Evolutionary conservation across 1,140 invertebrate genomes (phyloP).

Genomic region (Zaprionus camerounensis): DNA sequence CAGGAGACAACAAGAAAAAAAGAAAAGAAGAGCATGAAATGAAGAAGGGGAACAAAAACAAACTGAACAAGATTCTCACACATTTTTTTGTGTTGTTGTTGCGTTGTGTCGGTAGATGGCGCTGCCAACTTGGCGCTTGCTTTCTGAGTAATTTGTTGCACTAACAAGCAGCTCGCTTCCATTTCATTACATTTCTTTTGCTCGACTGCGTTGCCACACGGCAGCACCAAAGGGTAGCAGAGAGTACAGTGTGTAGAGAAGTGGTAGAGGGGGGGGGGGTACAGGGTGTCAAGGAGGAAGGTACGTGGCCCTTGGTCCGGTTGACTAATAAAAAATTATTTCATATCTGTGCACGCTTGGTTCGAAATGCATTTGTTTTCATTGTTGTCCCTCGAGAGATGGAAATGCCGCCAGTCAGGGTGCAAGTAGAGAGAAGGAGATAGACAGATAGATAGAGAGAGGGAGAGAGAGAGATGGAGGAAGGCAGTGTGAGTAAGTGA

Average conservation of each 20-base stretch:
- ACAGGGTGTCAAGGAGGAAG: neutral
- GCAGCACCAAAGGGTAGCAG: constrained; percentile 1
- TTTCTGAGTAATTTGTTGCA: constrained; percentile 73
- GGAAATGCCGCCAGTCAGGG: constrained; percentile 12
- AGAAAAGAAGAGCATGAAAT: neutral
- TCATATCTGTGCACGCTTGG: constrained; percentile 59
- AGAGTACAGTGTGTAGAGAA: neutral
- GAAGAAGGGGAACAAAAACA: neutral
- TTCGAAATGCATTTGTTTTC: constrained; percentile 73
- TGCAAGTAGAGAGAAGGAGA: neutral
- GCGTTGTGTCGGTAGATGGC: constrained; percentile 14
- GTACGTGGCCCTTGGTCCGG: constrained; percentile 5
- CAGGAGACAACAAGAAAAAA: neutral
- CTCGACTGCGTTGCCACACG: constrained; percentile 33
- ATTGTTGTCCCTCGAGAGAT: constrained; percentile 51
- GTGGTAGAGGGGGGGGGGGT: neutral
- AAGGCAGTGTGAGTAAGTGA: neutral
- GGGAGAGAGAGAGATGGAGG: neutral
- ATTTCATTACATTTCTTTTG: constrained; percentile 57
- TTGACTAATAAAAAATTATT: constrained; percentile 75
- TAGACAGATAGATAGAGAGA: too few relatives aligned
- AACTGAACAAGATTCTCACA: constrained; percentile 5
- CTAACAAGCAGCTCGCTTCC: constrained; percentile 71
- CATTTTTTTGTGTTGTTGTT: neutral
- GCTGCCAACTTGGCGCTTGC: constrained; percentile 30